Evolutionary conservation across 2,113 vertebrate genomes (phyloP).

Genomic region (Phyllopteryx taeniolatus): DNA sequence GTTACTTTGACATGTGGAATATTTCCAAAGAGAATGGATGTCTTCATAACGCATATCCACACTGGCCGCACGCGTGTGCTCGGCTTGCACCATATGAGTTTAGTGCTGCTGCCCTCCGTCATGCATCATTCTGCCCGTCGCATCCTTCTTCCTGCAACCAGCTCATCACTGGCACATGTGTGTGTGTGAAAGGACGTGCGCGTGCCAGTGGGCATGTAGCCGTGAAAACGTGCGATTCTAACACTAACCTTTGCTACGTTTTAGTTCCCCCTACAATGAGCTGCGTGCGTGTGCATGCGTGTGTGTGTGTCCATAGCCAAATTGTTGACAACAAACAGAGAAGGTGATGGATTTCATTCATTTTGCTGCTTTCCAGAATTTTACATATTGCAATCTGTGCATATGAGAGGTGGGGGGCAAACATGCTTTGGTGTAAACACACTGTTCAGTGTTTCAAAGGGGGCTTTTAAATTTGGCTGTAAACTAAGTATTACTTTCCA

Average conservation of each 20-base stretch:
- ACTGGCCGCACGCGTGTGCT: conserved; percentile 35
- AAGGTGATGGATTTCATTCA: conserved; percentile 4
- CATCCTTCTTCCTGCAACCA: conserved; percentile 52
- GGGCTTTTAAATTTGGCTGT: background rate
- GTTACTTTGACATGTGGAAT: conserved; percentile 26
- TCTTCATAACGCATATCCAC: conserved; percentile 20
- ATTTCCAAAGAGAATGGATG: background rate
- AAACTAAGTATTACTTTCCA: background rate
- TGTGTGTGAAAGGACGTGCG: background rate
- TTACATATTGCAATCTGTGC: background rate
- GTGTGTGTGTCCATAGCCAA: background rate
- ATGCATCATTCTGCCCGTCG: conserved; percentile 66
- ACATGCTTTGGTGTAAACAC: conserved; percentile 20
- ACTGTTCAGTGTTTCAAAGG: background rate
- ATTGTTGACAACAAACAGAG: background rate
- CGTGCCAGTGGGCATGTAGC: background rate
- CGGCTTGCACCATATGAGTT: conserved; percentile 58
- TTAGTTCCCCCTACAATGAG: background rate
- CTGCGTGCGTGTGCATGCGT: background rate
- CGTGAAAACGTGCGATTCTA: background rate
- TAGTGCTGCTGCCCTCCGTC: conserved; percentile 62
- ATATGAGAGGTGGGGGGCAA: background rate
- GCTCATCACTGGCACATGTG: conserved; percentile 44
- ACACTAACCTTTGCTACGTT: background rate
- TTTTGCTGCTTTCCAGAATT: background rate